Conservation (phyloP, 2,888 invertebrate species). For the Lithosia quadra region DNA sequence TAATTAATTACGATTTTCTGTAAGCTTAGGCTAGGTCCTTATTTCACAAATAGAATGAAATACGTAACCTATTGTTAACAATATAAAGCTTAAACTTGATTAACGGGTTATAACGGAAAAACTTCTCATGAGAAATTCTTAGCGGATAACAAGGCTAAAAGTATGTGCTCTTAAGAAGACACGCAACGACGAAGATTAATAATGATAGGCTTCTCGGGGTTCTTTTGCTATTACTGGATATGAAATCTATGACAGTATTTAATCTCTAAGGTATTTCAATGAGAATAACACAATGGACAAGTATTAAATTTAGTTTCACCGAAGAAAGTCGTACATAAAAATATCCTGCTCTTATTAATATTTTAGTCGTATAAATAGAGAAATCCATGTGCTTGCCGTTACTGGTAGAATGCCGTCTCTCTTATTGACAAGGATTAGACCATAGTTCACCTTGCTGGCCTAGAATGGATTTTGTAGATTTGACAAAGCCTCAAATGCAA, state of each 20-base stretch:
- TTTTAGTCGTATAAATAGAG: too few species aligned
- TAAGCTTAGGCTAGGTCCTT: neutral
- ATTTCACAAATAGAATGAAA: slow-evolving; percentile 8
- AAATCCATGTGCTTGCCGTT: too few species aligned
- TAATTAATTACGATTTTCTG: slow-evolving; percentile 30
- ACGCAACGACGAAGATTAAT: slow-evolving; percentile 45
- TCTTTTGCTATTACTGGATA: neutral
- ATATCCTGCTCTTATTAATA: too few species aligned
- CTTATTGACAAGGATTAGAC: too few species aligned
- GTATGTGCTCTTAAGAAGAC: slow-evolving; percentile 26
- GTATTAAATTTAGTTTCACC: neutral
- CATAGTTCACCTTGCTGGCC: too few species aligned
- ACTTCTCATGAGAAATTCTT: slow-evolving; percentile 20
- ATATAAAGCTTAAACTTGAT: slow-evolving; percentile 24
- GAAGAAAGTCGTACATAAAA: neutral
- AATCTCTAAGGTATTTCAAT: neutral
- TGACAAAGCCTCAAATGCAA: too few species aligned
- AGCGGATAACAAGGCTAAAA: slow-evolving; percentile 23
- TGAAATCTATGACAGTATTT: slow-evolving; percentile 10
- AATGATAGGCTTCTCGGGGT: slow-evolving; percentile 15
- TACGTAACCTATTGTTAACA: neutral
- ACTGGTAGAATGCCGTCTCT: too few species aligned
- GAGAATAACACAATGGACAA: neutral
- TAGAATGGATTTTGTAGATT: too few species aligned
- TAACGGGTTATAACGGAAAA: slow-evolving; percentile 13